Conservation (phyloP, 2,888 invertebrate genomes). For the Deladenus siricidicola region DNA sequence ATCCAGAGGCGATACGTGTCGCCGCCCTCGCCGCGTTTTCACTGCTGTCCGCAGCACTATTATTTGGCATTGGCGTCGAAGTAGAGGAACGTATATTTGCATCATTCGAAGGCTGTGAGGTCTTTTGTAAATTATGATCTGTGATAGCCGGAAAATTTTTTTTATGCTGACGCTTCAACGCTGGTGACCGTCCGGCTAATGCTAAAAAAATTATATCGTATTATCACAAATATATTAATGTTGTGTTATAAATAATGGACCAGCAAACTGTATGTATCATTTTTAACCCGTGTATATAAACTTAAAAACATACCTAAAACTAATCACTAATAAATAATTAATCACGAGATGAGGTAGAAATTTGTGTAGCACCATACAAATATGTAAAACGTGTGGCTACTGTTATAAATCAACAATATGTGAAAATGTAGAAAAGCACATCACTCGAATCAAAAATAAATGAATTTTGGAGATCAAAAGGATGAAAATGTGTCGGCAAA, state of each 20-base stretch:
- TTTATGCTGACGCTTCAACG: constrained; percentile 14
- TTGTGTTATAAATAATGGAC: no score
- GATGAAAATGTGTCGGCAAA: no score
- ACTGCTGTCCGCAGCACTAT: not conserved
- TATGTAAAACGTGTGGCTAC: no score
- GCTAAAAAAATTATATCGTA: no score
- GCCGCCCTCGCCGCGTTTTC: not conserved
- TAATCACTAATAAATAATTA: constrained; percentile 6
- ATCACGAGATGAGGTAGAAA: not conserved
- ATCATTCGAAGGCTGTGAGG: not conserved
- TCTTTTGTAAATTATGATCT: not conserved
- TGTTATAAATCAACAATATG: no score
- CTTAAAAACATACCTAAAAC: not conserved
- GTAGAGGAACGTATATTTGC: no score
- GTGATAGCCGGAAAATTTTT: constrained; percentile 1
- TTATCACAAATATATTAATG: no score
- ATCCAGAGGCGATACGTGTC: not conserved
- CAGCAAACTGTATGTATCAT: no score
- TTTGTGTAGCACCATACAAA: not conserved
- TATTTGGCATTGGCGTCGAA: not conserved
- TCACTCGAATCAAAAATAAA: no score
- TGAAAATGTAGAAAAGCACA: not conserved
- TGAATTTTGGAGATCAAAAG: no score
- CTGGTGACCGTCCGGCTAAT: constrained; percentile 27
- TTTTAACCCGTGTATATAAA: no score